Evolutionary conservation across 2,113 vertebrate genomes (phyloP).

Genomic region (Diphyllodes magnificus): DNA sequence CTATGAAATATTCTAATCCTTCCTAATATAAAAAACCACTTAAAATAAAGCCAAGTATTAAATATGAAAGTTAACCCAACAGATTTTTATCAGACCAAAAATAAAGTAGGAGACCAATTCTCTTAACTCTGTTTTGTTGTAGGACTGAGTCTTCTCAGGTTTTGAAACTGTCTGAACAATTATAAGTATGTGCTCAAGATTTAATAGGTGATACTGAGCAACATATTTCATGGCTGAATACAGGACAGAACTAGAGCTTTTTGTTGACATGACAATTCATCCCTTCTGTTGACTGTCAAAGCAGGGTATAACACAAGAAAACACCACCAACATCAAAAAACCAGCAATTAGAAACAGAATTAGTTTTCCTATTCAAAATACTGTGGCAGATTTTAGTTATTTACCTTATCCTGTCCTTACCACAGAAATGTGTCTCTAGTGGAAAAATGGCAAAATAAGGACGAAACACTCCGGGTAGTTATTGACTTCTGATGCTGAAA

Average conservation of each 20-base stretch:
- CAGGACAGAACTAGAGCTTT: background rate
- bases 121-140: background rate
- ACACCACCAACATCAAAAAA: background rate
- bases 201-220: background rate
- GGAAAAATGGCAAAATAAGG: conserved; percentile 4
- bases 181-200: background rate
- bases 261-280: background rate
- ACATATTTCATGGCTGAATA: background rate
- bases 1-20: background rate
- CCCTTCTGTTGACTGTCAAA: background rate
- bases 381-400: background rate
- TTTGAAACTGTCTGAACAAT: background rate
- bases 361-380: background rate
- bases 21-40: background rate
- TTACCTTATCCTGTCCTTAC: background rate
- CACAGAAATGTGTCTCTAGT: background rate
- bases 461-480: background rate
- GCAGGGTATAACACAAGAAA: background rate
- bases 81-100: background rate
- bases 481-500: conserved; percentile 8
- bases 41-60: background rate
- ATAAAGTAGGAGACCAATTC: background rate
- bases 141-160: background rate
- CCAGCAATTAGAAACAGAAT: background rate
- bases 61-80: background rate